These are phyloP conservation scores for Ophion slaviceki DNA, from an alignment of 2,888 invertebrate genomes.

Conservation along the genomic window DNA sequence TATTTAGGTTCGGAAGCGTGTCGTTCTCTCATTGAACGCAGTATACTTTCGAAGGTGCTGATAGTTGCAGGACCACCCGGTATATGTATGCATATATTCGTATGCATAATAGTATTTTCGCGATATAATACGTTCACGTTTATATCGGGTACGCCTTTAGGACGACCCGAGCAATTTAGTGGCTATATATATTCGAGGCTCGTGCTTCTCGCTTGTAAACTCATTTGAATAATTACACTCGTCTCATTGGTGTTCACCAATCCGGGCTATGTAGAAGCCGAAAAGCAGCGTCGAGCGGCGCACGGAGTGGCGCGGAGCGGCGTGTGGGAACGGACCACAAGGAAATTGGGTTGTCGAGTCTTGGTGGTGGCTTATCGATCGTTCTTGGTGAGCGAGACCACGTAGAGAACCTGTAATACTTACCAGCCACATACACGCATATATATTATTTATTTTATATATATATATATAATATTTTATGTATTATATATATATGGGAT, in stretches of 20 bases:
- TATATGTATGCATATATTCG: too few relatives aligned
- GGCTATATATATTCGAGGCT: slow-evolving; percentile 48
- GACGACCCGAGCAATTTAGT: slow-evolving; percentile 13
- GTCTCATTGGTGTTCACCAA: slow-evolving; percentile 46
- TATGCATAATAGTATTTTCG: too few relatives aligned
- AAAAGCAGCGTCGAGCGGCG: slow-evolving; percentile 29
- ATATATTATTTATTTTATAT: too few relatives aligned
- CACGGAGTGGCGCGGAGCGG: slow-evolving; percentile 15
- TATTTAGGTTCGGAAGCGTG: too few relatives aligned
- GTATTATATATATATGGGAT: too few relatives aligned
- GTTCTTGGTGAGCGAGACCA: slow-evolving; percentile 26
- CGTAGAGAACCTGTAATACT: slow-evolving; percentile 10
- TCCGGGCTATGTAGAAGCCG: slow-evolving; percentile 12
- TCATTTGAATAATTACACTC: slow-evolving; percentile 62
- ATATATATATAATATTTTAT: too few relatives aligned
- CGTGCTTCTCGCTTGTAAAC: slow-evolving; percentile 46
- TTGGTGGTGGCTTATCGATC: slow-evolving; percentile 59
- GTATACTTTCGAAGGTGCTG: too few relatives aligned
- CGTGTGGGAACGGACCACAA: slow-evolving; percentile 24
- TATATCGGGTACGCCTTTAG: not conserved
- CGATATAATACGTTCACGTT: too few relatives aligned
- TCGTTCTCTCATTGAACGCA: too few relatives aligned
- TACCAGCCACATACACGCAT: not conserved
- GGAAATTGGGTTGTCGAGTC: slow-evolving; percentile 59
- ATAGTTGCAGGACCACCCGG: too few relatives aligned